Base-by-base conservation (phyloP, 1,140 invertebrate species). In the Whitmania pigra region DNA sequence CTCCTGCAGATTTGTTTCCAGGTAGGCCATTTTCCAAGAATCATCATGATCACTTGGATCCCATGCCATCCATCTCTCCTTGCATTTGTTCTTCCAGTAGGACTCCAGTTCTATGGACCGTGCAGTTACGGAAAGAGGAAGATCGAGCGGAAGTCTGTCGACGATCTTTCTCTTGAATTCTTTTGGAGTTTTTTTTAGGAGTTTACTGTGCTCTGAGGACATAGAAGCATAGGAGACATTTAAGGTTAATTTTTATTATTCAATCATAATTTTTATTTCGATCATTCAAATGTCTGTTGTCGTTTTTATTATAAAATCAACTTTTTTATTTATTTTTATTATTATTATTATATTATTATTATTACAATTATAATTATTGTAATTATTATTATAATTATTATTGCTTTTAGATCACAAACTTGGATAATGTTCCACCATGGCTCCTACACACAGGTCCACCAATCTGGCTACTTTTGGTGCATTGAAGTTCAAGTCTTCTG, bases 21-120 rank as follows among this genome's bases (percentile, higher is more conserved):
- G 80, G 72, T 78, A 83, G 81, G 83, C 82, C 69, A 79, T 67
- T 74, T 83, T 83, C 82, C 82, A 83, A 69, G 77, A 77, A 36
- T 73, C 73, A 6, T 78, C 80, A 77, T 77, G 81, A 31, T 76
- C 74, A 18, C 77, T 74, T 2, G 82, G 77, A 78, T 83, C 81
- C 77, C 80, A 81, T 53, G 81, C 78, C 66, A 78, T 77, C 81
- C 81, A 83, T 31, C 79, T 72, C n/a, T 77, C 77, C 72, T 79
- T 79, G 74, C 80, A 82, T 73, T 80, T 80, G 27, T 80, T 76
- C 73, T 82, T 76, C 82, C 82, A 83, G 75, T 80, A 83, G 2
- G 77, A 78, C 72, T 83, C 79, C 76, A 83, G 79, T 20, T 81
- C 76, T 53, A 82, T 77, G 3, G 82, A 69, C 13, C 78, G 75